These are phyloP conservation scores for Bimastos eiseni DNA, from an alignment of 2,888 invertebrate genomes.

Conservation along the genomic window DNA sequence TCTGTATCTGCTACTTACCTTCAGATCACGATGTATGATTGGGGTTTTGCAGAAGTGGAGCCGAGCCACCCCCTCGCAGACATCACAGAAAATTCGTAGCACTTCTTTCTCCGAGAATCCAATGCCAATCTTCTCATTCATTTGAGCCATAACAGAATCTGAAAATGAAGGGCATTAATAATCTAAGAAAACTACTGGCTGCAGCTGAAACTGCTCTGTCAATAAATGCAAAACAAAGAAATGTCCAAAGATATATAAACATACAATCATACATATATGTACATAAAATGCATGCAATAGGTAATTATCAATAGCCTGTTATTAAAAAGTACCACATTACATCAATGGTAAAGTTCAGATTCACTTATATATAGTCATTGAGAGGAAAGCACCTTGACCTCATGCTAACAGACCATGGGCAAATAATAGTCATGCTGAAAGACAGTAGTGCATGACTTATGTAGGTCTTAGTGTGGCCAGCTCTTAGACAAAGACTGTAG, in stretches of 20 bases:
- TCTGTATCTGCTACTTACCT: conserved; percentile 65
- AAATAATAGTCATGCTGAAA: too few relatives aligned
- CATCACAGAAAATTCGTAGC: conserved; percentile 85
- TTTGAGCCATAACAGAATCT: conserved; percentile 79
- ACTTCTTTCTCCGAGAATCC: conserved; percentile 68
- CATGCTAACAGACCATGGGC: too few relatives aligned
- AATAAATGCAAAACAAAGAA: background rate
- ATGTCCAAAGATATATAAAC: background rate
- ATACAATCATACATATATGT: too few relatives aligned
- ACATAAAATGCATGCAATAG: too few relatives aligned
- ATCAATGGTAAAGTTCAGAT: too few relatives aligned
- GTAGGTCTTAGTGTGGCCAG: too few relatives aligned
- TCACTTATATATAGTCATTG: too few relatives aligned
- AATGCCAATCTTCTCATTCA: conserved; percentile 72
- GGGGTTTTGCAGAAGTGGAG: conserved; percentile 90
- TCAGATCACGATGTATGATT: conserved; percentile 87
- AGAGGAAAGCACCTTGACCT: too few relatives aligned
- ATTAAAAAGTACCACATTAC: too few relatives aligned
- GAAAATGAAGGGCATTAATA: conserved; percentile 31
- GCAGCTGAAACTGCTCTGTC: background rate
- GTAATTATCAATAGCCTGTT: too few relatives aligned
- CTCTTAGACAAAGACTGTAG: too few relatives aligned
- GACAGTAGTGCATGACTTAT: too few relatives aligned
- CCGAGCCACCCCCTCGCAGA: conserved; percentile 84
- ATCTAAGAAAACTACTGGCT: background rate